Percentiles rank a stretch among this genome's conserved stretches.
Evolutionary conservation across 2,888 invertebrate species (phyloP).

Genomic region (Sinohyriopsis cumingii): DNA sequence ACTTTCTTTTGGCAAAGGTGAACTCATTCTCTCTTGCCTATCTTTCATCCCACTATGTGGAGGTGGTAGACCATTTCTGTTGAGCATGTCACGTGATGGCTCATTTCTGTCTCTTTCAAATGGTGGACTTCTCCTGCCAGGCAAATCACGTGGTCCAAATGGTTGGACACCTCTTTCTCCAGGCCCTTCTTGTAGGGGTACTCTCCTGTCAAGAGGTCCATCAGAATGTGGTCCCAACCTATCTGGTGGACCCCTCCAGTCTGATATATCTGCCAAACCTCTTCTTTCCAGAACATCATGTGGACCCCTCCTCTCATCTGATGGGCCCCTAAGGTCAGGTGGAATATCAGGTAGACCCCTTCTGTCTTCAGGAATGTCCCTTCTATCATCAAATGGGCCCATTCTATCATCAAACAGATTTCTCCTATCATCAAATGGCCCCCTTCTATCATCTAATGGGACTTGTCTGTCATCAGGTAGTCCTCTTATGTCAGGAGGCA

Average conservation of each 20-base stretch:
- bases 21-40: too few species aligned
- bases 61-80: too few species aligned
- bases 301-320: conserved; percentile 3
- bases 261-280: conserved; percentile 1
- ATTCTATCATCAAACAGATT: conserved; percentile 4
- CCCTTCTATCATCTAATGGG: conserved; percentile 3
- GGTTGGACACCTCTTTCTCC: neutral
- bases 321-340: conserved; percentile 1
- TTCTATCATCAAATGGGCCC: conserved; percentile 5
- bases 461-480: conserved; percentile 7
- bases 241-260: too few species aligned
- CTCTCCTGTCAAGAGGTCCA: neutral
- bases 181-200: neutral
- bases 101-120: too few species aligned
- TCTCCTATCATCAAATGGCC: conserved; percentile 10
- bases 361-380: conserved; percentile 2
- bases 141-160: conserved; percentile 3
- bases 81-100: too few species aligned
- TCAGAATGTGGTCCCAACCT: neutral
- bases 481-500: conserved; percentile 4
- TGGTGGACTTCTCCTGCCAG: neutral
- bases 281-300: conserved; percentile 1
- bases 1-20: too few species aligned
- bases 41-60: too few species aligned
- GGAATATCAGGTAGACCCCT: neutral